Conservation (phyloP, 2,113 vertebrate species). For the Cnemophilus loriae region DNA sequence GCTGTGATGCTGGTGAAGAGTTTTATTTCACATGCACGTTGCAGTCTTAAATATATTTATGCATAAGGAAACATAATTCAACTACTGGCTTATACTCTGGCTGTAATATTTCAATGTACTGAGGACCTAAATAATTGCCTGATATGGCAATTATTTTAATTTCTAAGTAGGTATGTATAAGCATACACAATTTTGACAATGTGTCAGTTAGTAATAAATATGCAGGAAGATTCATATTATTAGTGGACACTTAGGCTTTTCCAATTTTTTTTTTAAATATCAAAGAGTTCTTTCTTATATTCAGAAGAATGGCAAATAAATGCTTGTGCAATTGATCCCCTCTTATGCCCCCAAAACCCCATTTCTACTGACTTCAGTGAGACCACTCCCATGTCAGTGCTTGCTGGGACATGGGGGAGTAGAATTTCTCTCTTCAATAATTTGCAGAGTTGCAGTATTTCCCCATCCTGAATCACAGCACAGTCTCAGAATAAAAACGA, state of each 20-base stretch:
- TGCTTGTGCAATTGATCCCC: neutral
- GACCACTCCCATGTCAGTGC: neutral
- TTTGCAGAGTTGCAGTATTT: neutral
- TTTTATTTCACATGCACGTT: neutral
- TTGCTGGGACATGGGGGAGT: neutral
- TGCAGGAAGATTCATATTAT: neutral
- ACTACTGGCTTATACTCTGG: neutral
- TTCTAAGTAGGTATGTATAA: neutral
- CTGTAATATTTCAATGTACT: neutral
- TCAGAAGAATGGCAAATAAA: neutral
- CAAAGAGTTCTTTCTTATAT: neutral
- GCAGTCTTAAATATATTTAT: neutral
- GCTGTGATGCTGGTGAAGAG: neutral
- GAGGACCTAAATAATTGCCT: neutral
- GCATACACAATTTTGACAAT: neutral
- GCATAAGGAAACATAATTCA: neutral
- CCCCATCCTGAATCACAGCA: neutral
- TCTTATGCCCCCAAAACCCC: fast-evolving
- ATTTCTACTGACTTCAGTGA: neutral
- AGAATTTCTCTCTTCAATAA: neutral
- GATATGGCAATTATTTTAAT: neutral
- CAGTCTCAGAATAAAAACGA: neutral
- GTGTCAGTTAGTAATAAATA: neutral
- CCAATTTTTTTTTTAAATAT: neutral
- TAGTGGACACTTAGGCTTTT: neutral